Evolutionary conservation across 2,888 invertebrate species (phyloP), one percentile per base, ranked within the genome.

Genomic region (Meteorus colon): DNA sequence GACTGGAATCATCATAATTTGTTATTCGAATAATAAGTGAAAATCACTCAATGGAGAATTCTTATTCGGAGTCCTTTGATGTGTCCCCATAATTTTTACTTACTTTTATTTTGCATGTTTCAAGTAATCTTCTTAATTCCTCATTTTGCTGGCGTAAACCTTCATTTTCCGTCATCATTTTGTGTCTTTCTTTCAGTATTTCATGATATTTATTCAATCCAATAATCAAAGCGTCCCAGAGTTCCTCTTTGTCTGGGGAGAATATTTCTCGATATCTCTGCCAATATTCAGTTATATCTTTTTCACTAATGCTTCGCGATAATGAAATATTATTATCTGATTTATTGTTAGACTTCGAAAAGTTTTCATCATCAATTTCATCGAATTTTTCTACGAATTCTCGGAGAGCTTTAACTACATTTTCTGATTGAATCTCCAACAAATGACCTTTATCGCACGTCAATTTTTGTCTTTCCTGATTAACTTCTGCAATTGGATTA

Each of bases 211-310:
- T 93, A 75, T 92, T 92, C 29, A 95, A 89, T 4, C 93, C 94
- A 27, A 91, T 89, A 6, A 93, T 86, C 59, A 95, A 84, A 3
- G 92, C 93, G 81, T 94, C 93, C 96, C 96, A 96, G 59, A 96
- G 89, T 76, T 92, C 92, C 81, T 94, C 92, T 79, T 93, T 93
- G 63, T 94, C 92, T 0, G 90, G 80, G 0, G 93, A 90, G 81
- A 94, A 94, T 8, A 93, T 87, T 55, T 91, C 90, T 77, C 91
- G 90, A 89, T 94, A 95, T 78, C 92, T 91, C 8, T 90, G 86
- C 96, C 96, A 96, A 87, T 93, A 96, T 1, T 89, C 87, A 10
- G 90, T 90, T 31, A 95, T 93, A 82, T 94, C 93, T 34, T 92
- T 89, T 0, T 89, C 82, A 5, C 88, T 88, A 60, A 94, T 83